Conservation (phyloP, 2,113 vertebrate genomes). For the Echinops telfairi region DNA sequence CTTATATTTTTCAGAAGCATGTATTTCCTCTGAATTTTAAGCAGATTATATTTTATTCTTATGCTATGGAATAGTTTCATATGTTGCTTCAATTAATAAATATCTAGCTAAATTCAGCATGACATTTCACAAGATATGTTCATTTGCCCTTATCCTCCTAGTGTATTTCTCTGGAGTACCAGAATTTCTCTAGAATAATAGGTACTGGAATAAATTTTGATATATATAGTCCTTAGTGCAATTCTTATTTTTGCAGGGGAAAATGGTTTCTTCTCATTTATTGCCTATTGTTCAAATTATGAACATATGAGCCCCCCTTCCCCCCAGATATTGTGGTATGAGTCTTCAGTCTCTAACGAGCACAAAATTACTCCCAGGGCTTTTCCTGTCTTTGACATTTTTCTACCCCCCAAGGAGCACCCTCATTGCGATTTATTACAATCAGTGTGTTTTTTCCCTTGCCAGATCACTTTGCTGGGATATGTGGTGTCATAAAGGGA, state of each 20-base stretch:
- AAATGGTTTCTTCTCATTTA: neutral
- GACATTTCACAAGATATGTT: neutral
- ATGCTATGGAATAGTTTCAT: conserved; percentile 29
- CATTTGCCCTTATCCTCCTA: neutral
- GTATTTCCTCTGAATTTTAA: neutral
- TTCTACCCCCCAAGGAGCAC: neutral
- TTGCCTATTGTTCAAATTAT: conserved; percentile 19
- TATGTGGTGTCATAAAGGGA: neutral
- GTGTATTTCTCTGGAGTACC: neutral
- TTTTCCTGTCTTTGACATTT: neutral
- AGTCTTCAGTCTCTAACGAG: neutral
- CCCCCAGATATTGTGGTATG: neutral
- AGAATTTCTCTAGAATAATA: conserved; percentile 5
- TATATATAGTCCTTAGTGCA: neutral
- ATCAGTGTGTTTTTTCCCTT: neutral
- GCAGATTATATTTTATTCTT: neutral
- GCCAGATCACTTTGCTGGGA: neutral
- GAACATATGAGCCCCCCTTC: neutral
- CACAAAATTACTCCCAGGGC: neutral
- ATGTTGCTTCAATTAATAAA: conserved; percentile 49
- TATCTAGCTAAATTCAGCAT: neutral
- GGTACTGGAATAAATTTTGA: neutral
- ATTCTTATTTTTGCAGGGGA: neutral
- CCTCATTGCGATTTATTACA: neutral
- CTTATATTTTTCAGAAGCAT: neutral